These are phyloP conservation scores for Lophura nycthemera DNA, from an alignment of 2,113 vertebrate species.

Conservation along the genomic window DNA sequence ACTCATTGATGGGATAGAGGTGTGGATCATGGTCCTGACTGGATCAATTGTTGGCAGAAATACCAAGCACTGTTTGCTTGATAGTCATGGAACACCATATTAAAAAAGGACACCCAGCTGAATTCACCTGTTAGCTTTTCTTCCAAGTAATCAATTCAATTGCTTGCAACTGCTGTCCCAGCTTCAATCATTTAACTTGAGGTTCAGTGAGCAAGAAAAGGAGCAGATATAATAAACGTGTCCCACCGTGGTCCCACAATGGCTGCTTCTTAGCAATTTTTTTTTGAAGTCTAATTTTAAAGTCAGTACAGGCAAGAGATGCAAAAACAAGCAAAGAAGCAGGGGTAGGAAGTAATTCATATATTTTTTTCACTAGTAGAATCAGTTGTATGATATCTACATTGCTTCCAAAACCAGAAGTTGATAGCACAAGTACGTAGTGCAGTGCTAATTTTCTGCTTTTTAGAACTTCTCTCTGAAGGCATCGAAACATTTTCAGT, in stretches of 20 bases:
- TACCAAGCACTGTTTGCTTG: background rate
- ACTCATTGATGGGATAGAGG: background rate
- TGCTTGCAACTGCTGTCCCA: slow-evolving; percentile 18
- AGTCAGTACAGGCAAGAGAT: background rate
- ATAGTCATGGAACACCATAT: slow-evolving; percentile 3
- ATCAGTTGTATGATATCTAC: background rate
- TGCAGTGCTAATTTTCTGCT: background rate
- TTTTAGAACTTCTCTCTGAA: background rate
- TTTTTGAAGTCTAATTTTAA: background rate
- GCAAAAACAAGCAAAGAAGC: background rate
- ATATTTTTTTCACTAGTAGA: background rate
- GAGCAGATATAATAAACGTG: background rate
- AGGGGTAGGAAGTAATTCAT: background rate
- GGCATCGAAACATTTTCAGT: background rate
- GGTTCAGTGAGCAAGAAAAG: background rate
- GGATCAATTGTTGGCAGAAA: background rate
- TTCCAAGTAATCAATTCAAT: slow-evolving; percentile 45
- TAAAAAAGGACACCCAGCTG: slow-evolving; percentile 18
- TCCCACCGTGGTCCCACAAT: background rate
- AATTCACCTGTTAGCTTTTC: slow-evolving; percentile 46
- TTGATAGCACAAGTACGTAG: background rate
- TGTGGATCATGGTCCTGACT: accelerated
- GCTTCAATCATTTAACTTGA: slow-evolving; percentile 6
- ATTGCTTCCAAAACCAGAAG: slow-evolving; percentile 26
- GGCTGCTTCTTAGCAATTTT: background rate